Percentiles rank a stretch among this genome's conserved stretches.
Evolutionary conservation across 2,113 vertebrate species (phyloP).

Genomic region (Marmota monax): DNA sequence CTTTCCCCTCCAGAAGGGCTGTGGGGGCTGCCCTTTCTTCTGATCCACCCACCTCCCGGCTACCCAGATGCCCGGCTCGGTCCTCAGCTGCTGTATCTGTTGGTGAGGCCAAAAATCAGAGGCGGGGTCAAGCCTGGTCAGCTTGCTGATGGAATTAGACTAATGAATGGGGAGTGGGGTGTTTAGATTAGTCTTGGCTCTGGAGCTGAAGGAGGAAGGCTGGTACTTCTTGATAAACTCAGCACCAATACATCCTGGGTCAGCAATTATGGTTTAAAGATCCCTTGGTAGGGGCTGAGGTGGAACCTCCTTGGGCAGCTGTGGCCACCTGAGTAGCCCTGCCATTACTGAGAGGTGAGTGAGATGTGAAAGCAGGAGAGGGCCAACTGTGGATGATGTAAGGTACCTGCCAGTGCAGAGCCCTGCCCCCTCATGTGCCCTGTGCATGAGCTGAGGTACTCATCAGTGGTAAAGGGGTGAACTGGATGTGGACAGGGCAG

Average conservation of each 20-base stretch:
- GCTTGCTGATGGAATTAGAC: conserved; percentile 84
- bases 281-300: not conserved
- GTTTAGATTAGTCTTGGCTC: conserved; percentile 86
- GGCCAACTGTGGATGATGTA: rapidly evolving
- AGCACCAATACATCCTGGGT: conserved; percentile 29
- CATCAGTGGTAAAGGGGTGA: too few species aligned
- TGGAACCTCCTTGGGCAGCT: not conserved
- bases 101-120: conserved; percentile 78
- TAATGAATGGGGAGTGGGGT: conserved; percentile 81
- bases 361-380: too few species aligned
- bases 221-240: conserved; percentile 43
- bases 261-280: conserved; percentile 58
- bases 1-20: not conserved
- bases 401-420: too few species aligned
- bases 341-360: not conserved
- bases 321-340: not conserved
- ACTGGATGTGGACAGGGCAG: too few species aligned
- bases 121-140: conserved; percentile 71
- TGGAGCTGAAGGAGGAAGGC: conserved; percentile 64
- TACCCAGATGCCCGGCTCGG: not conserved
- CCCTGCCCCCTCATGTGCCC: too few species aligned
- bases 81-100: conserved; percentile 13
- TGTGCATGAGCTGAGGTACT: too few species aligned
- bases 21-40: not conserved
- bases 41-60: not conserved